A percentile compares a stretch with the other conserved stretches of the same genome.
Evolutionary conservation across 2,888 invertebrate genomes (phyloP).

Genomic region (Cerceris rybyensis): DNA sequence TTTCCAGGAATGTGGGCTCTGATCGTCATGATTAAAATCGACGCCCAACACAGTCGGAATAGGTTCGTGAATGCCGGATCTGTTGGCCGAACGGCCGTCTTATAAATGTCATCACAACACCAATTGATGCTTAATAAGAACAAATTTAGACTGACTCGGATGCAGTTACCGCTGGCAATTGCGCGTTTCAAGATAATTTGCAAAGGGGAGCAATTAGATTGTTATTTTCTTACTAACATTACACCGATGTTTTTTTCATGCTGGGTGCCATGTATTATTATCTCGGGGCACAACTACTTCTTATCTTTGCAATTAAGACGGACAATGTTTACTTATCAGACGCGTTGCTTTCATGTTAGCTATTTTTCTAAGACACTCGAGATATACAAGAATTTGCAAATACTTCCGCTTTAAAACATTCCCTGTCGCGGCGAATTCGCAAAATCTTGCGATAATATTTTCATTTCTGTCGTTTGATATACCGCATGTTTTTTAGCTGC

Average conservation of each 20-base stretch:
- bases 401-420: no score
- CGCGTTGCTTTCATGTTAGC: not conserved
- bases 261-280: not conserved
- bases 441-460: no score
- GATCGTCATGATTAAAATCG: slow-evolving; percentile 30
- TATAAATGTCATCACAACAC: slow-evolving; percentile 49
- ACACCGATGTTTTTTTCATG: slow-evolving; percentile 24
- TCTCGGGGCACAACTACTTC: not conserved
- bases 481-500: no score
- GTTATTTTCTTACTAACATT: slow-evolving; percentile 45
- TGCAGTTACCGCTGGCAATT: slow-evolving; percentile 50
- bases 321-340: not conserved
- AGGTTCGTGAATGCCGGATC: slow-evolving; percentile 31
- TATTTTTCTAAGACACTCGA: not conserved
- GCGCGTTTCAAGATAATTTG: slow-evolving; percentile 54
- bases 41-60: slow-evolving; percentile 1
- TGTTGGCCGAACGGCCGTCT: slow-evolving; percentile 24
- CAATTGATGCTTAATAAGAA: slow-evolving; percentile 68
- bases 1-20: slow-evolving; percentile 33
- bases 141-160: slow-evolving; percentile 53
- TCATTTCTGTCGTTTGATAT: no score
- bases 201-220: slow-evolving; percentile 49
- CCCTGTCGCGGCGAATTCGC: no score
- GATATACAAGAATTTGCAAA: slow-evolving; percentile 3
- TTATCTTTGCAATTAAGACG: slow-evolving; percentile 17